Evolutionary conservation across 2,888 invertebrate genomes (phyloP).

Genomic region (Peribatodes rhomboidaria): DNA sequence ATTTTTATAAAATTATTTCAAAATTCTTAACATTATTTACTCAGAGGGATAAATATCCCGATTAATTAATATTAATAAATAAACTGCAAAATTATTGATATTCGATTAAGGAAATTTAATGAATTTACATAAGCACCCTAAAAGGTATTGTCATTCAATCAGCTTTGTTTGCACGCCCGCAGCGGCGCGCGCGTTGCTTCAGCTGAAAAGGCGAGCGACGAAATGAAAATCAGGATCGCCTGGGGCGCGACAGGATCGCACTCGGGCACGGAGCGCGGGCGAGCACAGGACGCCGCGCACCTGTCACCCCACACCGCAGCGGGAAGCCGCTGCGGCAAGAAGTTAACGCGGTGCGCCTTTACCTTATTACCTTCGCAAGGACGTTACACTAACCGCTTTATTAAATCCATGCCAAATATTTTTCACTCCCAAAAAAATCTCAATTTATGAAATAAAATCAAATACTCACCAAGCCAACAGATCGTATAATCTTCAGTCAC

Average conservation of each 20-base stretch:
- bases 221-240: slow-evolving; percentile 57
- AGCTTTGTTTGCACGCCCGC: slow-evolving; percentile 11
- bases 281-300: slow-evolving; percentile 35
- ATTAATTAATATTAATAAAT: no score
- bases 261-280: slow-evolving; percentile 40
- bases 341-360: slow-evolving; percentile 58
- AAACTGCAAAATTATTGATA: no score
- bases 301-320: slow-evolving; percentile 41
- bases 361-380: slow-evolving; percentile 70
- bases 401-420: slow-evolving; percentile 12
- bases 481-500: slow-evolving; percentile 50
- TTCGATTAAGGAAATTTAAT: neutral
- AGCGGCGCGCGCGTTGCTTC: slow-evolving; percentile 4
- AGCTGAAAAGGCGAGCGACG: slow-evolving; percentile 57
- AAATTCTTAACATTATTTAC: no score
- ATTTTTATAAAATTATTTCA: neutral
- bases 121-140: neutral
- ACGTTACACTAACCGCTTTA: slow-evolving; percentile 66
- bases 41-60: no score
- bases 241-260: slow-evolving; percentile 50
- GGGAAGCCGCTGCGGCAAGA: slow-evolving; percentile 55
- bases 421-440: neutral
- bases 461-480: slow-evolving; percentile 46
- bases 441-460: slow-evolving; percentile 26
- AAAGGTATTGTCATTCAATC: slow-evolving; percentile 17